Percentiles rank a stretch among this genome's conserved stretches.
Conservation (phyloP, 1,140 invertebrate species). For the Leptinotarsa texana region DNA sequence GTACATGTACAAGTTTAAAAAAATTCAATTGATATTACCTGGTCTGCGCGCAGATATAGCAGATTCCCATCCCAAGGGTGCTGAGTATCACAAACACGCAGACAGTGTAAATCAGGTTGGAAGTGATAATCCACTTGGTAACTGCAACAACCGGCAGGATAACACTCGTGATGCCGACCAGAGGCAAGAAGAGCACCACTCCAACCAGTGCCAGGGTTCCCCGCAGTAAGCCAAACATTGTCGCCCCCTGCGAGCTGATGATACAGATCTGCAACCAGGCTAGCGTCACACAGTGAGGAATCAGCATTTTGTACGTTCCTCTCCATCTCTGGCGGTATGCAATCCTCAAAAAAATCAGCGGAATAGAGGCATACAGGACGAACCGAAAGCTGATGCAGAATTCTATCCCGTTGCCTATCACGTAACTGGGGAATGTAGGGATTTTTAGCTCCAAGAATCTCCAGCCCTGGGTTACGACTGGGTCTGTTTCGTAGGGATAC, state of each 20-base stretch:
- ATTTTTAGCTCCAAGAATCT: slow-evolving; percentile 77
- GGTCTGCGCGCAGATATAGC: slow-evolving; percentile 68
- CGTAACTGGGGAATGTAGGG: slow-evolving; percentile 79
- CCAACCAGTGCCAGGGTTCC: slow-evolving; percentile 77
- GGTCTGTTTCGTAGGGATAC: slow-evolving; percentile 82
- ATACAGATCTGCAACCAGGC: slow-evolving; percentile 86
- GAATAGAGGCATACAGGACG: slow-evolving; percentile 77
- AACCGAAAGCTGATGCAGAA: slow-evolving; percentile 79
- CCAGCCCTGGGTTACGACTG: slow-evolving; percentile 78
- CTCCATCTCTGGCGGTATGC: slow-evolving; percentile 74
- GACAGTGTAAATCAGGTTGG: slow-evolving; percentile 65
- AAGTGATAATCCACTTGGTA: slow-evolving; percentile 70
- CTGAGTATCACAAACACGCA: slow-evolving; percentile 62
- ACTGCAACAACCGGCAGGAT: slow-evolving; percentile 73
- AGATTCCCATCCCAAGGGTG: slow-evolving; percentile 61
- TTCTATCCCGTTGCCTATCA: slow-evolving; percentile 79
- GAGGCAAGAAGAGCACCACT: slow-evolving; percentile 74
- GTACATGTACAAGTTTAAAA: too few species aligned
- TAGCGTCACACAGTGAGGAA: slow-evolving; percentile 83
- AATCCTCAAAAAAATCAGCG: slow-evolving; percentile 72
- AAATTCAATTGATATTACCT: neutral
- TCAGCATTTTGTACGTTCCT: slow-evolving; percentile 74
- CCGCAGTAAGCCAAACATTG: slow-evolving; percentile 76
- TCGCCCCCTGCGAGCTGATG: slow-evolving; percentile 76
- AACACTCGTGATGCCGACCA: slow-evolving; percentile 75